Evolutionary conservation across 1,140 invertebrate genomes (phyloP).

Genomic region (Pseudomyrmex dendroicus): DNA sequence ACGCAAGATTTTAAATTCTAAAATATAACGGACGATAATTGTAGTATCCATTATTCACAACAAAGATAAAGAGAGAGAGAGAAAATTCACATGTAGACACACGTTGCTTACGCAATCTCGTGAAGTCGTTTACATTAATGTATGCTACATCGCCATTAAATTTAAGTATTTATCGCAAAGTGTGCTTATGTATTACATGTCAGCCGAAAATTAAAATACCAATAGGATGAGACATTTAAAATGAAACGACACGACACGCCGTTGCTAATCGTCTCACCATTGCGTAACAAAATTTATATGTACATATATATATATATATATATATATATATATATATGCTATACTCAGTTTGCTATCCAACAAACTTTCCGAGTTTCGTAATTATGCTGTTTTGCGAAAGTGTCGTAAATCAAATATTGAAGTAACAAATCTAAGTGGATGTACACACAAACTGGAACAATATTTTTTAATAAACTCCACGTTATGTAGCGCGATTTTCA

Average conservation of each 20-base stretch:
- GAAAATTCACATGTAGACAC: too few species aligned
- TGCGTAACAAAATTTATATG: constrained; percentile 1
- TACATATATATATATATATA: background rate
- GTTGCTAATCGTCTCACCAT: background rate
- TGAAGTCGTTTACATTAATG: background rate
- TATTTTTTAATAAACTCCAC: background rate
- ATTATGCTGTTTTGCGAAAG: constrained; percentile 32
- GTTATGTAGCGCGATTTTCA: constrained; percentile 12
- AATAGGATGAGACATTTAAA: constrained; percentile 43
- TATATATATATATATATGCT: background rate
- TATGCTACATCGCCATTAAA: constrained; percentile 32
- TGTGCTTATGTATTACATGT: constrained; percentile 48
- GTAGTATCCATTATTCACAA: too few species aligned
- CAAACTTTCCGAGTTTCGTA: constrained; percentile 8
- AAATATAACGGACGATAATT: too few species aligned
- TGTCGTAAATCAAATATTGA: constrained; percentile 38
- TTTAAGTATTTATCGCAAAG: constrained; percentile 55
- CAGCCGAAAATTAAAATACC: constrained; percentile 12
- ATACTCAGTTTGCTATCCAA: background rate
- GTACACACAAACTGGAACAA: constrained; percentile 16
- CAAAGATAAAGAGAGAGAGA: too few species aligned
- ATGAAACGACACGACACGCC: background rate
- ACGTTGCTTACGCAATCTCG: too few species aligned
- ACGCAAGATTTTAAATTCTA: too few species aligned
- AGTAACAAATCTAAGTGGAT: background rate